phyloP scores from a whole-genome alignment of 2,113 vertebrate genomes.

The Terrapene triunguis region DNA sequence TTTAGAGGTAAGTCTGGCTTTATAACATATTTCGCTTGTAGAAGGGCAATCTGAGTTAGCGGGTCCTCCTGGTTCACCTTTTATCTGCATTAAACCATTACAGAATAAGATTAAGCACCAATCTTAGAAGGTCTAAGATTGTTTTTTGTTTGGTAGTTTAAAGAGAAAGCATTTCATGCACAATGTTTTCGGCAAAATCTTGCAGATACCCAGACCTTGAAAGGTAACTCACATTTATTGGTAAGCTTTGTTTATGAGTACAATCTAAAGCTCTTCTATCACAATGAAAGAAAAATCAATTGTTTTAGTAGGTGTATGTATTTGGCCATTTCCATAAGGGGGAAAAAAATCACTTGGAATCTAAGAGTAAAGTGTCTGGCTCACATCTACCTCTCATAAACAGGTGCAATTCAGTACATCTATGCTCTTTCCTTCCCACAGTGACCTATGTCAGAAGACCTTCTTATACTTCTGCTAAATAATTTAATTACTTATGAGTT shows the following conservation, averaged over 20 bases:
- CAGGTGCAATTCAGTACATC: slow-evolving; percentile 67
- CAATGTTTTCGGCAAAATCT: background rate
- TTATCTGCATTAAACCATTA: slow-evolving; percentile 41
- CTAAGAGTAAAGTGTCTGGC: slow-evolving; percentile 24
- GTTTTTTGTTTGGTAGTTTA: background rate
- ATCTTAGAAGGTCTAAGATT: background rate
- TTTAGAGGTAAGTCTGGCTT: background rate
- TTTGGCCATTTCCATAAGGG: slow-evolving; percentile 26
- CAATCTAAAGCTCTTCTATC: slow-evolving; percentile 9
- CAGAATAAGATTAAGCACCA: slow-evolving; percentile 36
- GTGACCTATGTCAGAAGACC: slow-evolving; percentile 76
- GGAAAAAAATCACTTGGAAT: slow-evolving; percentile 41
- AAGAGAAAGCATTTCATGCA: background rate
- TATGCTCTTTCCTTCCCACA: slow-evolving; percentile 71
- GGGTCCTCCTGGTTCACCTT: background rate
- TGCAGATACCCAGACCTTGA: slow-evolving; percentile 14
- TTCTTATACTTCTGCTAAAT: slow-evolving; percentile 80
- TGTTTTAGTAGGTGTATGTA: slow-evolving; percentile 18
- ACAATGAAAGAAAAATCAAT: background rate
- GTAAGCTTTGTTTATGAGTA: slow-evolving; percentile 15
- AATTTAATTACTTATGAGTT: slow-evolving; percentile 87
- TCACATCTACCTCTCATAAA: slow-evolving; percentile 49
- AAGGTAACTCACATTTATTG: slow-evolving; percentile 26
- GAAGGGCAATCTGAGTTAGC: slow-evolving; percentile 9
- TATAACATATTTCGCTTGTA: background rate